These are phyloP conservation scores for Brachypterus glaber DNA, from an alignment of 2,888 invertebrate species.

Conservation along the genomic window DNA sequence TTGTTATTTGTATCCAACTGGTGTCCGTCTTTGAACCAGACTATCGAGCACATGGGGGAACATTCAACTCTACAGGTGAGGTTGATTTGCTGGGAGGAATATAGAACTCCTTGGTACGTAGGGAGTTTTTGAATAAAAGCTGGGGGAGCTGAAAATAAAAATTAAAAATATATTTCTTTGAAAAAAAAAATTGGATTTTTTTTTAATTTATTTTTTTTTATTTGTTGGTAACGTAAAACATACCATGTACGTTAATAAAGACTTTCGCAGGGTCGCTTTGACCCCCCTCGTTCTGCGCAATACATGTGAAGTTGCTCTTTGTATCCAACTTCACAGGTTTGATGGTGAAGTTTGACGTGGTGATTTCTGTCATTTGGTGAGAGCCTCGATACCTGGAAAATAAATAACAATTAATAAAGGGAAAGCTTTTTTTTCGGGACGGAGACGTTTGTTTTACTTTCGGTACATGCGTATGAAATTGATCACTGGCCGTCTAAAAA, in stretches of 20 bases:
- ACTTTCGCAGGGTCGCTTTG: constrained; percentile 59
- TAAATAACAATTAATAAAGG: no score
- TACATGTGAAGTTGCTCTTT: constrained; percentile 82
- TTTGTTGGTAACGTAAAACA: constrained; percentile 24
- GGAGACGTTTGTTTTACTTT: no score
- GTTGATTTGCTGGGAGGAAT: constrained; percentile 57
- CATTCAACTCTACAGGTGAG: constrained; percentile 85
- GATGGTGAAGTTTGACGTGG: constrained; percentile 67
- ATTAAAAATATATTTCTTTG: constrained; percentile 6
- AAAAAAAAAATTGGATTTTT: no score
- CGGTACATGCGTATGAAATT: no score
- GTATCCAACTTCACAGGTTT: constrained; percentile 77
- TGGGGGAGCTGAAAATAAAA: constrained; percentile 62
- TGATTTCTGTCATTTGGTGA: constrained; percentile 63
- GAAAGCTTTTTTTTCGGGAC: no score
- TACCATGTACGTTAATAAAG: constrained; percentile 62
- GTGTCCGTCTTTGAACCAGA: constrained; percentile 73
- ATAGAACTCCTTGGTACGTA: constrained; percentile 71
- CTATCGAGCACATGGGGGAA: constrained; percentile 73
- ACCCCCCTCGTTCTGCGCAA: constrained; percentile 78
- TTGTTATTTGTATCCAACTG: constrained; percentile 51
- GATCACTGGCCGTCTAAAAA: no score
- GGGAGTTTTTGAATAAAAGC: constrained; percentile 76
- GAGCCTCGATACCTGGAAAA: constrained; percentile 70
- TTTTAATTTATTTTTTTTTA: not conserved